A percentile compares a stretch with the other conserved stretches of the same genome.
Evolutionary conservation across 2,113 vertebrate species (phyloP).

Genomic region (Mesitornis unicolor): DNA sequence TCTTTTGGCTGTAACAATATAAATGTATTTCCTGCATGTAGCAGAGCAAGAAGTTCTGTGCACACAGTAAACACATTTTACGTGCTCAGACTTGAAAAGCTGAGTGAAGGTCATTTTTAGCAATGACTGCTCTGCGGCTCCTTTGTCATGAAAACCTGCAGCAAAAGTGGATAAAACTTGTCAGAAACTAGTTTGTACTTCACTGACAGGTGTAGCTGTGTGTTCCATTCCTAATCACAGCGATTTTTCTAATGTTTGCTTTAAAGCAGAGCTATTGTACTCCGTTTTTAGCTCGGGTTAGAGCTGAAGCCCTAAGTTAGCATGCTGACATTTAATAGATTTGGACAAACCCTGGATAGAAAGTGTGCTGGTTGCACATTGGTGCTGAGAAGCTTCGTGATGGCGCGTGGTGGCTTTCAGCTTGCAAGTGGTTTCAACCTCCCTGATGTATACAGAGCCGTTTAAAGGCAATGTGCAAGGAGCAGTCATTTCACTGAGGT

Average conservation of each 20-base stretch:
- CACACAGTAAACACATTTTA: background rate
- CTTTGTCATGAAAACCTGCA: background rate
- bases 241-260: background rate
- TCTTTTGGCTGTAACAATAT: background rate
- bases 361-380: rapidly evolving
- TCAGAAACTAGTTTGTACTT: background rate
- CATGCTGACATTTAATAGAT: too few relatives aligned
- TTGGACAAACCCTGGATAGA: background rate
- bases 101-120: background rate
- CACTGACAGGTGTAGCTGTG: rapidly evolving
- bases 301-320: background rate
- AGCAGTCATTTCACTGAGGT: rapidly evolving
- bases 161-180: background rate
- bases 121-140: background rate
- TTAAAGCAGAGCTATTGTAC: background rate
- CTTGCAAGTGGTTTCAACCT: background rate
- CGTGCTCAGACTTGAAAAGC: background rate
- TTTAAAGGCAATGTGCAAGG: rapidly evolving
- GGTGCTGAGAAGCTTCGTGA: background rate
- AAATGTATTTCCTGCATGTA: background rate
- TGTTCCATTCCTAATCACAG: background rate
- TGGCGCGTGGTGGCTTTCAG: background rate
- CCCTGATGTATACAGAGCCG: rapidly evolving
- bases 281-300: background rate
- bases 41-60: background rate